Evolutionary conservation across 2,888 invertebrate genomes (phyloP), one percentile per base, ranked within the genome.

Genomic region (Drosophila meridionalis): DNA sequence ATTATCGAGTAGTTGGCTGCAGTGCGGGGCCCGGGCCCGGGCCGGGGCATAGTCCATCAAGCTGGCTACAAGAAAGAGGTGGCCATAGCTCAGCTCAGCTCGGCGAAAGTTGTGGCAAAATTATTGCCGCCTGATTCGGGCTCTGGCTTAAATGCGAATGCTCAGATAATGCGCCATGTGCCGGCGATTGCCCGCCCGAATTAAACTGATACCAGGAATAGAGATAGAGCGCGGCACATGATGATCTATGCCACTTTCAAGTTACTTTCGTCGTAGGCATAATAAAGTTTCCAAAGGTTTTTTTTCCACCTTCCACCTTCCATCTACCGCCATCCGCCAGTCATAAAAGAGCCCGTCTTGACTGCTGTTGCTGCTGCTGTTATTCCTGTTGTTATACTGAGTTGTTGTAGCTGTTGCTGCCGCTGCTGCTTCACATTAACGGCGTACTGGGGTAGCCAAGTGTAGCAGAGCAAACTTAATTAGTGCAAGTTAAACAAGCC

Each of bases 401-500:
- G 59, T 30, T 64, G 50, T 56, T 58, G 55, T 78, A 56, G 59
- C 67, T 63, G 76, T 43, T 61, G 42, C 74, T 55, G 53, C 32
- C 20, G 62, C 75, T 60, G 75, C 67, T 76, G 76, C 48, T 69
- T 50, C 80, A 75, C 76, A 75, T 76, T 76, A 76, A 76, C 69
- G 52, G 48, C 68, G 68, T 43, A 62, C 81, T 64, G 77, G 81
- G 73, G 77, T 73, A 80, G 72, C 78, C 84, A 77, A 83, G 89
- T 87, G 87, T 87, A 71, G 82, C 87, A 77, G 78, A 87, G 89
- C 78, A 83, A 83, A 83, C 83, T 83, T 83, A 83, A 83, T 83
- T 83, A 83, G 83, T 87, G 81, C 89, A 89, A 83, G 83, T 89
- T 83, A 83, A 83, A 89, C 89, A 83, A 83, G 81, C 71, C 69